A percentile compares a stretch with the other conserved stretches of the same genome.
Evolutionary conservation across 2,888 invertebrate genomes (phyloP).

Genomic region (Xestia c-nigrum): DNA sequence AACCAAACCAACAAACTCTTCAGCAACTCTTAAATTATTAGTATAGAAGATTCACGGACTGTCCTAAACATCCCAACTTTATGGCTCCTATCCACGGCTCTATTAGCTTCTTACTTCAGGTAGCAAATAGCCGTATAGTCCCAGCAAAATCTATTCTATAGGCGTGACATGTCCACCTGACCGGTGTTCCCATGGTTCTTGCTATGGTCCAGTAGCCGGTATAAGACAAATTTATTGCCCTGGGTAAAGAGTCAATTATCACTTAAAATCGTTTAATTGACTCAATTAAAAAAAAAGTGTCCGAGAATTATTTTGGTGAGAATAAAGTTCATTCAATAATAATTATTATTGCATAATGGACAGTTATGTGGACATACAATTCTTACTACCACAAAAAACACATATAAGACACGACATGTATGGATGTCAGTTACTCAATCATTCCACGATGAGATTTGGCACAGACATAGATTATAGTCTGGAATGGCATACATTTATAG

Average conservation of each 20-base stretch:
- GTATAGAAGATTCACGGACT: not conserved
- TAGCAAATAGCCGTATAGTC: slow-evolving; percentile 56
- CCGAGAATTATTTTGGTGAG: not conserved
- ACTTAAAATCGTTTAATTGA: not conserved
- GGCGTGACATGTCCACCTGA: slow-evolving; percentile 84
- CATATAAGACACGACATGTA: no score
- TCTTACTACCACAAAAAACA: no score
- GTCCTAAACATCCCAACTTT: slow-evolving; percentile 7
- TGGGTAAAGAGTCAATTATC: slow-evolving; percentile 53
- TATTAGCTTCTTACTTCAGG: slow-evolving; percentile 67
- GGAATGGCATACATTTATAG: no score
- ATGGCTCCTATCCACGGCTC: slow-evolving; percentile 29
- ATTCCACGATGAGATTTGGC: no score
- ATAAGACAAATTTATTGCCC: slow-evolving; percentile 76
- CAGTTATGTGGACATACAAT: not conserved
- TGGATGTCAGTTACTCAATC: no score
- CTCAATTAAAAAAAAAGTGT: not conserved
- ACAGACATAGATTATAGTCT: no score
- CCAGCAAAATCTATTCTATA: slow-evolving; percentile 64
- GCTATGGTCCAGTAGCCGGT: slow-evolving; percentile 26
- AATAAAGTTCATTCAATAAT: not conserved
- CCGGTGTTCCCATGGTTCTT: slow-evolving; percentile 73
- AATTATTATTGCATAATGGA: not conserved
- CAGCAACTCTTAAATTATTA: no score
- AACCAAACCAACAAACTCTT: no score